Base-by-base conservation (phyloP, 2,888 invertebrate genomes). In the Hermaeophaga mercurialis region DNA sequence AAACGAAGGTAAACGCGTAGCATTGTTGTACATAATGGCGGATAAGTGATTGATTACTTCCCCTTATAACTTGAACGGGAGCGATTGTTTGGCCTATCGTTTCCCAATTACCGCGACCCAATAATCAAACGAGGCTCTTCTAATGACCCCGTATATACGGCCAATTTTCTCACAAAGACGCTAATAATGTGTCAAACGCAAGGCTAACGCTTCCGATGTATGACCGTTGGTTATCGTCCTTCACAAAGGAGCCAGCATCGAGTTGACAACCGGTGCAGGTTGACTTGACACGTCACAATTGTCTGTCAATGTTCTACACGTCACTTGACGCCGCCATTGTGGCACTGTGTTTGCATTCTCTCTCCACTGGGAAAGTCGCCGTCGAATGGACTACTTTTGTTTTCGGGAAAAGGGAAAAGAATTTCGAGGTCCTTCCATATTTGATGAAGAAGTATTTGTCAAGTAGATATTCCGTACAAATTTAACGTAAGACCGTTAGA, bases 301-400 rank as follows among this genome's bases (percentile, higher is more conserved):
- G 70, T 69, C 71, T 68, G 66, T 72, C 72, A 72, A 68, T 70
- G 68, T 69, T 70, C 67, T 70, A 72, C 70, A 70, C 71, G 71
- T 72, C 72, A 72, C 72, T 72, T 72, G 70, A 72, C 72, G 65
- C 69, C 65, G 65, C 70, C 66, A 72, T 72, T 72, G 66, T 71
- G 60, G 67, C 64, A 71, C 70, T 71, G 70, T 71, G 61, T 65
- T 63, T 62, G 64, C 53, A 63, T 49, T 59, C 58, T 52, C 39
- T 44, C 41, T 41, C 11, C 41, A 41, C 2, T 8, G 22, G 19
- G 18, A 41, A 41, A 41, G 41, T 41, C n/a, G 41, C 41, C 7
- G 19, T 22, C 11, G 41, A 41, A 41, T 22, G 22, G n/a, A n/a
- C n/a, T n/a, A n/a, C n/a, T n/a, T n/a, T n/a, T n/a, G n/a, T n/a